These are phyloP conservation scores for Pituophis catenifer DNA, from an alignment of 2,113 vertebrate genomes.

Conservation along the genomic window DNA sequence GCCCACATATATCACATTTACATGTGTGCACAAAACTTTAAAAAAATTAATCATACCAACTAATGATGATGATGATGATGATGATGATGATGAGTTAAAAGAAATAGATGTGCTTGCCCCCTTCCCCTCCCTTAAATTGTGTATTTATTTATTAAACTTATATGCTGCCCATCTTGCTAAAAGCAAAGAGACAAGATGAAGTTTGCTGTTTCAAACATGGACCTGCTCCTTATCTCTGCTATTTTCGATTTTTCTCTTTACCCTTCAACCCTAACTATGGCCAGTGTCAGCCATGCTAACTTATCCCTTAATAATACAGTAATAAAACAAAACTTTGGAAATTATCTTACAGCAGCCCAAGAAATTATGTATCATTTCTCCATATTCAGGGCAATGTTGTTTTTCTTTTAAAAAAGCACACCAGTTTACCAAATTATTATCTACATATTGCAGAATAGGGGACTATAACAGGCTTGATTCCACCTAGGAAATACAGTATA, in stretches of 20 bases:
- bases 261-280: neutral
- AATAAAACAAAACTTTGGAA: neutral
- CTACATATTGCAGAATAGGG: neutral
- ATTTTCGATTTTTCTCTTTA: neutral
- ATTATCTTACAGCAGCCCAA: neutral
- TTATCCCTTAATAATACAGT: neutral
- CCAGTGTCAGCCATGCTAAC: neutral
- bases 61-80: neutral
- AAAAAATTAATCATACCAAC: no score
- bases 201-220: neutral
- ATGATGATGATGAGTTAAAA: neutral
- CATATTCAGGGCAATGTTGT: neutral
- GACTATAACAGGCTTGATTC: neutral
- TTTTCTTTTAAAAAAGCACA: neutral
- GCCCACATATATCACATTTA: conserved; percentile 74
- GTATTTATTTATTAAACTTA: neutral
- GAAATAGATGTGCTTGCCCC: neutral
- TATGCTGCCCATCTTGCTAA: neutral
- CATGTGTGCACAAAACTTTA: no score
- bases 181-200: neutral
- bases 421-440: neutral
- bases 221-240: neutral
- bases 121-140: neutral
- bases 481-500: neutral
- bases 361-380: neutral